Percentiles rank a stretch among this genome's conserved stretches.
phyloP scores from a whole-genome alignment of 35 echinoderm and acorn worm species.

The Strongylocentrotus purpuratus region DNA sequence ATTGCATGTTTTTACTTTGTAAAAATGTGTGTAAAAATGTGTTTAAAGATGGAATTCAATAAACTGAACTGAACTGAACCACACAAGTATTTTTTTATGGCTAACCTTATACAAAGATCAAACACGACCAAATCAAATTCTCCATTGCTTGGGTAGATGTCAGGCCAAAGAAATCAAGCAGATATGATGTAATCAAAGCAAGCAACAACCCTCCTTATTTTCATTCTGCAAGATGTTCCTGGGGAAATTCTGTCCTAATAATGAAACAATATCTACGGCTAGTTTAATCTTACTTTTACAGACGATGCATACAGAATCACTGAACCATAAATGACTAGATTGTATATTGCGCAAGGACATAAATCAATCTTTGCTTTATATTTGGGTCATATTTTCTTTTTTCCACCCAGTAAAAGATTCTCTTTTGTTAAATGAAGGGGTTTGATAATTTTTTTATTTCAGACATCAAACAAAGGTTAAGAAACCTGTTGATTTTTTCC shows the following conservation, averaged over 20 bases:
- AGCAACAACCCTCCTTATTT: background rate
- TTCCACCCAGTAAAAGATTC: background rate
- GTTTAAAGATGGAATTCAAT: too few species aligned
- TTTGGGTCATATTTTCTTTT: background rate
- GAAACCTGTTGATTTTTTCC: background rate
- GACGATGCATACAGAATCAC: background rate
- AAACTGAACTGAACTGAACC: too few species aligned
- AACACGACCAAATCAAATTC: background rate
- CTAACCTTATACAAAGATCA: background rate
- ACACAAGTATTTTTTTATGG: background rate
- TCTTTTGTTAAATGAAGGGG: background rate
- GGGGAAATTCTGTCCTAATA: background rate
- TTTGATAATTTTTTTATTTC: background rate
- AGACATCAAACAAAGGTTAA: background rate
- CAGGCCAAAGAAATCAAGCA: background rate
- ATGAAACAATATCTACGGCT: background rate
- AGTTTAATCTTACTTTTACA: background rate
- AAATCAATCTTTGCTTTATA: background rate
- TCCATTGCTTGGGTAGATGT: background rate
- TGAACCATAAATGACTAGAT: background rate
- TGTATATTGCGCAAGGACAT: background rate
- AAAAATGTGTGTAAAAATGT: too few species aligned
- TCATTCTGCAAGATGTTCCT: background rate
- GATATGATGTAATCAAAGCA: background rate
- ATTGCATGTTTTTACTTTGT: too few species aligned